phyloP scores from a whole-genome alignment of 2,888 invertebrate species.

The Oligia fasciuncula region DNA sequence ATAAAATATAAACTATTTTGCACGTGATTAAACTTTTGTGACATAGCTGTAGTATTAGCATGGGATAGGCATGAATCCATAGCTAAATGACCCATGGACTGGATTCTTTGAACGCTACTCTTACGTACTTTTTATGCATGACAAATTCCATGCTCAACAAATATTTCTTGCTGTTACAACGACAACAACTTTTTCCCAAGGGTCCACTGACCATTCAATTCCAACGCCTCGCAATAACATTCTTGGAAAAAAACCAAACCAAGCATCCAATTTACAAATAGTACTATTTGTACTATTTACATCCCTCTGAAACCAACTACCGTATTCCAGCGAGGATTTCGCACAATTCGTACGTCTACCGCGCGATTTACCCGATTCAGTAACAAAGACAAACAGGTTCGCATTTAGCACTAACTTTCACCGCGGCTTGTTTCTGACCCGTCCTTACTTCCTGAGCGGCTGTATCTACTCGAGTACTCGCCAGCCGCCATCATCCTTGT shows the following conservation, averaged over 20 bases:
- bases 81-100: not conserved
- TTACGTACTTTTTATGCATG: not conserved
- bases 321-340: constrained; percentile 5
- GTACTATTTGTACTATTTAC: too few relatives aligned
- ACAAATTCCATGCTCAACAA: not conserved
- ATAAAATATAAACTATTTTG: not conserved
- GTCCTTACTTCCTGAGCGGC: constrained; percentile 33
- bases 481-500: constrained; percentile 39
- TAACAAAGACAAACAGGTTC: constrained; percentile 52
- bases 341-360: constrained; percentile 3
- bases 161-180: not conserved
- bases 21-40: not conserved
- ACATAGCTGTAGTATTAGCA: not conserved
- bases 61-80: not conserved
- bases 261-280: constrained; percentile 18
- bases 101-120: not conserved
- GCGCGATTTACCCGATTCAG: constrained; percentile 3
- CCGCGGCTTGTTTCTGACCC: constrained; percentile 33
- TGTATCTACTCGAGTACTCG: constrained; percentile 13
- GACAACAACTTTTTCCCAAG: not conserved
- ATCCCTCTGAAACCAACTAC: constrained; percentile 14
- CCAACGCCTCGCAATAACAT: not conserved
- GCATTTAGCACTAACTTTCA: constrained; percentile 53
- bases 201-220: not conserved
- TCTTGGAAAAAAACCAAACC: not conserved